These are phyloP conservation scores for Geotrypetes seraphini DNA, from an alignment of 2,797 vertebrate species.

Conservation along the genomic window DNA sequence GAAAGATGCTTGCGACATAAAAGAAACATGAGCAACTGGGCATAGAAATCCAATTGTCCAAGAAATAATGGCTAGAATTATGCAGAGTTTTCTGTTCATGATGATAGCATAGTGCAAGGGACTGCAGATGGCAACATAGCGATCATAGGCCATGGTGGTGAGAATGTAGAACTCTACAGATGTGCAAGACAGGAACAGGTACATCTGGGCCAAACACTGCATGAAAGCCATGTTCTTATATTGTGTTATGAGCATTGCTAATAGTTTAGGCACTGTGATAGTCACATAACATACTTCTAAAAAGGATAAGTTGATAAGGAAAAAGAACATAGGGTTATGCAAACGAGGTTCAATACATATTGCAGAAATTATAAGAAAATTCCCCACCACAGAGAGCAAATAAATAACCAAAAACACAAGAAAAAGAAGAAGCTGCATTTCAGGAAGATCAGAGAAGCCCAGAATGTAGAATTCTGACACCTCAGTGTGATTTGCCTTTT, in stretches of 20 bases:
- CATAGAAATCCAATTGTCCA: background rate
- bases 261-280: background rate
- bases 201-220: background rate
- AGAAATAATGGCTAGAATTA: background rate
- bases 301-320: background rate
- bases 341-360: background rate
- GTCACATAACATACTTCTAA: slow-evolving; percentile 5
- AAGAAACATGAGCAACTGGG: background rate
- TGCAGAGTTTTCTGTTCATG: background rate
- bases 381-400: background rate
- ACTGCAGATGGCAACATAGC: slow-evolving; percentile 1
- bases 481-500: background rate
- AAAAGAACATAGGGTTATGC: slow-evolving; percentile 4
- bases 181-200: background rate
- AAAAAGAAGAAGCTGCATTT: background rate
- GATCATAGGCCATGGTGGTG: background rate
- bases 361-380: slow-evolving; percentile 5
- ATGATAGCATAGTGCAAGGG: background rate
- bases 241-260: background rate
- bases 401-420: background rate
- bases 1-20: background rate
- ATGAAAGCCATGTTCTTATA: background rate
- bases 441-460: slow-evolving; percentile 3
- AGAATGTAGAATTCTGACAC: slow-evolving; percentile 1
- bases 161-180: background rate